Evolutionary conservation across 1,140 invertebrate species (phyloP).

Genomic region (Heliconius eleuchia): DNA sequence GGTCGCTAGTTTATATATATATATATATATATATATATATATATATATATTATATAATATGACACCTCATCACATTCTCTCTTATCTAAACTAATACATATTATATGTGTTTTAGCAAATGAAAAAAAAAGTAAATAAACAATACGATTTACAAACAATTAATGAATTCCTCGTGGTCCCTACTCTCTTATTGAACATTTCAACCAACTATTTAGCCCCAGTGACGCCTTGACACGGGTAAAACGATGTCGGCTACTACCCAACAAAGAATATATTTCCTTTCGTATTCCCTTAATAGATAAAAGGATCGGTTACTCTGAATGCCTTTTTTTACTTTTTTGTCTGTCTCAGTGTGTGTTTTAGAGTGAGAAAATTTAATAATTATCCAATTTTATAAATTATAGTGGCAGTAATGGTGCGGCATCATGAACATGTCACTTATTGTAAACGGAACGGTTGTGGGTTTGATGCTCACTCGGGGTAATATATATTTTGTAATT

Average conservation of each 20-base stretch:
- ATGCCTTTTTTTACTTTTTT: neutral
- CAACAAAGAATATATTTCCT: constrained; percentile 21
- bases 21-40: too few relatives aligned
- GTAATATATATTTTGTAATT: too few relatives aligned
- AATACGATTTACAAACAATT: constrained; percentile 15
- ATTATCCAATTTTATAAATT: too few relatives aligned
- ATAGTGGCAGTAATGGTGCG: too few relatives aligned
- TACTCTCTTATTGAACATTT: constrained; percentile 32
- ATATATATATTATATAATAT: too few relatives aligned
- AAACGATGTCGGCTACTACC: constrained; percentile 21
- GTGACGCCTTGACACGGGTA: constrained; percentile 30
- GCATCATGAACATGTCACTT: too few relatives aligned
- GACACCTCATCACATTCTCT: too few relatives aligned
- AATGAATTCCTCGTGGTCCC: constrained; percentile 22
- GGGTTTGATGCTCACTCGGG: too few relatives aligned
- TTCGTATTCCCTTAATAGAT: constrained; percentile 2
- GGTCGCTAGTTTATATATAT: too few relatives aligned
- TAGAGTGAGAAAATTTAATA: too few relatives aligned
- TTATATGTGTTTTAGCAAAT: neutral
- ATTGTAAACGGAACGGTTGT: too few relatives aligned
- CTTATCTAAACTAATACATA: neutral
- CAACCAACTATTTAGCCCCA: constrained; percentile 19
- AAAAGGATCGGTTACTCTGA: neutral
- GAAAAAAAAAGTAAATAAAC: neutral
- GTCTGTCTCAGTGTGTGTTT: too few relatives aligned